Conservation (phyloP, 92 coral and sea anemone species). For the Parazoanthus swiftii region DNA sequence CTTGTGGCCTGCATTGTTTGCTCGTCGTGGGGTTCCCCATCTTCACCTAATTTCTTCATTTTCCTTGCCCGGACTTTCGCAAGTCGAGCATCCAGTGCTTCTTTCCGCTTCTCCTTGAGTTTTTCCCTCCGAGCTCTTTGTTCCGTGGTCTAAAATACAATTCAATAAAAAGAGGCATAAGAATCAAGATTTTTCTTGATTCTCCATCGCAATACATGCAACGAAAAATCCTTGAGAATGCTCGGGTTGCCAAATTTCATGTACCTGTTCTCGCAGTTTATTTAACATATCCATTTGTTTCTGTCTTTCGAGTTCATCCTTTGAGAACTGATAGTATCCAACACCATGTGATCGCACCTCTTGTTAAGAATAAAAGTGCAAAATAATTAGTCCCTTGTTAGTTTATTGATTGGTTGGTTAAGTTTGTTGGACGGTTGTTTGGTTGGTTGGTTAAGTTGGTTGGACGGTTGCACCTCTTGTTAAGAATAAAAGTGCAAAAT, state of each 20-base stretch:
- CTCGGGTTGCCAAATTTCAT: too few relatives aligned
- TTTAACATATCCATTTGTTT: constrained; percentile 85
- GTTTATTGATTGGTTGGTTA: background rate
- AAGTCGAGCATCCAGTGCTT: constrained; percentile 89
- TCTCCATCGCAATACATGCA: background rate
- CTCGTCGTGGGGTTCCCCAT: constrained; percentile 51
- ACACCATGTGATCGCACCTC: constrained; percentile 96
- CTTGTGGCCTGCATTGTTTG: background rate
- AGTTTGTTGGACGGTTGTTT: too few relatives aligned
- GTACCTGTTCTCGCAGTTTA: constrained; percentile 87
- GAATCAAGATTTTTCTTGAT: background rate
- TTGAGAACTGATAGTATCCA: constrained; percentile 96
- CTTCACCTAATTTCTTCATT: constrained; percentile 66
- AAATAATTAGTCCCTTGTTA: background rate
- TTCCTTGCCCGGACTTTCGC: constrained; percentile 89
- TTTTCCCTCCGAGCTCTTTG: constrained; percentile 87
- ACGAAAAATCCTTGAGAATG: background rate
- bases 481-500: background rate
- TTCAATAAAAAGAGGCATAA: background rate
- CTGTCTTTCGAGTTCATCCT: constrained; percentile 81
- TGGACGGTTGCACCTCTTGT: constrained; percentile 71
- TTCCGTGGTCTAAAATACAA: constrained; percentile 70
- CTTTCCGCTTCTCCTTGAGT: constrained; percentile 90
- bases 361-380: constrained; percentile 17
- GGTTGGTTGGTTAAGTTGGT: too few relatives aligned